These are phyloP conservation scores for Eulemur rufifrons DNA, from an alignment of 2,113 vertebrate species.

Conservation along the genomic window DNA sequence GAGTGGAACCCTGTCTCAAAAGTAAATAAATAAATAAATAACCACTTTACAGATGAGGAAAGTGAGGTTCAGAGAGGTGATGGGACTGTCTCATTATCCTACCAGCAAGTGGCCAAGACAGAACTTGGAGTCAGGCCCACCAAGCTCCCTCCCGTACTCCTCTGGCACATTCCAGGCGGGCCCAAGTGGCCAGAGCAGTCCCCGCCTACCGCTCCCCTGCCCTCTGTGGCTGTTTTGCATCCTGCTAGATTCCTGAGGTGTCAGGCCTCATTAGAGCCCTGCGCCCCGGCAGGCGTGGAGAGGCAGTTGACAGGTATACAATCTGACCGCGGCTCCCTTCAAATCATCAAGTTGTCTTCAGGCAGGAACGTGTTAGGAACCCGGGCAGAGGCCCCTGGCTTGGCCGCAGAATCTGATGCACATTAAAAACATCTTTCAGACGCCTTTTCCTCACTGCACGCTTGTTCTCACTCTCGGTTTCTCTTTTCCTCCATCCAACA, in stretches of 20 bases:
- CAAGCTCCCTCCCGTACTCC: neutral
- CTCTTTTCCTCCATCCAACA: neutral
- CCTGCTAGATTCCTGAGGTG: slow-evolving; percentile 75
- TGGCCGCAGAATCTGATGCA: slow-evolving; percentile 78
- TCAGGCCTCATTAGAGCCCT: slow-evolving; percentile 81
- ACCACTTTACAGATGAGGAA: slow-evolving; percentile 31
- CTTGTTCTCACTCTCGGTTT: neutral
- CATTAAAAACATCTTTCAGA: slow-evolving; percentile 85
- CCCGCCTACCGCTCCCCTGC: neutral
- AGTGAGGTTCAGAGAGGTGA: neutral
- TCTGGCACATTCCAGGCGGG: slow-evolving; percentile 32
- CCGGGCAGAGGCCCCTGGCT: slow-evolving; percentile 82
- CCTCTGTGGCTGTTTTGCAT: neutral
- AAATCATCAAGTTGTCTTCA: slow-evolving; percentile 86
- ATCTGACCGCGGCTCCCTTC: slow-evolving; percentile 79
- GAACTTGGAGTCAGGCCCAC: neutral
- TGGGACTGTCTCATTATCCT: neutral
- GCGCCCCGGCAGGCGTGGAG: slow-evolving; percentile 68
- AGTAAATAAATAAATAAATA: no score
- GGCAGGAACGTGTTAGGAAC: slow-evolving; percentile 75
- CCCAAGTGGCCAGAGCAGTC: neutral
- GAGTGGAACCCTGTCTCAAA: no score
- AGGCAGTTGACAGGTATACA: slow-evolving; percentile 85
- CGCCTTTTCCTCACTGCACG: slow-evolving; percentile 45
- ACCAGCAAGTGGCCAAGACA: neutral